phyloP scores from a whole-genome alignment of 2,113 vertebrate species.

The Nothocercus julius region DNA sequence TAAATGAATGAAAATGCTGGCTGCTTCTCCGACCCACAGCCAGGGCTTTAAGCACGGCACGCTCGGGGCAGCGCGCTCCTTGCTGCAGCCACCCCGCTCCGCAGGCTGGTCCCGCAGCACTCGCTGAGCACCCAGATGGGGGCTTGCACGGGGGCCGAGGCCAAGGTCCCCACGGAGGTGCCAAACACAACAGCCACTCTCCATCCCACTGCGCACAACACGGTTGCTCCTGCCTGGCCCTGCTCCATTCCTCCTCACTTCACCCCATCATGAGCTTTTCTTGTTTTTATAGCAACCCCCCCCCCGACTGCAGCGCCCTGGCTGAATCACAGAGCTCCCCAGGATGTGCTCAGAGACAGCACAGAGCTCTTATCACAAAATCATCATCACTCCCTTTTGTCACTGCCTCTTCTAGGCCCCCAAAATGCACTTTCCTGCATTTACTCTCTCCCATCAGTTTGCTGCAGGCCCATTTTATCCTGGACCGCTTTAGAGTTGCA shows the following conservation, averaged over 20 bases:
- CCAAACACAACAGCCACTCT: no score
- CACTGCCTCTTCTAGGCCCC: neutral
- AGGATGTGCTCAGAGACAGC: neutral
- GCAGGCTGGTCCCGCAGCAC: no score
- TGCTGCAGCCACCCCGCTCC: no score
- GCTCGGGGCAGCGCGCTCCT: no score
- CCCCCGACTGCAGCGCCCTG: neutral
- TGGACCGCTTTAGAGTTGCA: neutral
- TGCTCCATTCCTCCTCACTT: neutral
- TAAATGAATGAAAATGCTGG: no score
- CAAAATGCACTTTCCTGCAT: neutral
- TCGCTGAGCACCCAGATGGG: no score
- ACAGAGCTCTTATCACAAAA: neutral
- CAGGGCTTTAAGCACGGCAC: no score
- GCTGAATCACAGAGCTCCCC: neutral
- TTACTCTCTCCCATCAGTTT: neutral
- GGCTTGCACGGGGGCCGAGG: no score
- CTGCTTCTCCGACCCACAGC: no score
- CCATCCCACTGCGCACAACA: neutral
- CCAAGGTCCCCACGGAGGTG: no score
- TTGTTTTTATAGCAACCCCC: conserved; percentile 26
- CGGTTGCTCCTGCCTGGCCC: neutral
- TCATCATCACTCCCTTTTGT: neutral
- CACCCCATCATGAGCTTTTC: neutral
- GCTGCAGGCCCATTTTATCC: neutral